These are phyloP conservation scores for Myotis yumanensis DNA, from an alignment of 2,113 vertebrate species.

Conservation along the genomic window DNA sequence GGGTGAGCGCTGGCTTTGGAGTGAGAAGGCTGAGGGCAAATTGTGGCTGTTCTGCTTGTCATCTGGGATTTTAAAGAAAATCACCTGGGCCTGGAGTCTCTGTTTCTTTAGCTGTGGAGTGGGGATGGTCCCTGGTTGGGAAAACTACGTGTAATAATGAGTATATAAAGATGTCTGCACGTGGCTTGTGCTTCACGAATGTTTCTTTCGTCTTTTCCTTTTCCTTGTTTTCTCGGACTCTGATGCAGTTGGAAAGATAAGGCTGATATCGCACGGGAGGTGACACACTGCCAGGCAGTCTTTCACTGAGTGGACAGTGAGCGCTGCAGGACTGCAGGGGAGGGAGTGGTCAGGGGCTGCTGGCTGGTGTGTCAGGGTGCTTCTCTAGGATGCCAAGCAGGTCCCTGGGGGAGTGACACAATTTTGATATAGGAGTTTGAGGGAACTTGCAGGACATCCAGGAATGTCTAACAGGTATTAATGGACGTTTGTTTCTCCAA, in stretches of 20 bases:
- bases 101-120: rapidly evolving
- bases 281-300: neutral
- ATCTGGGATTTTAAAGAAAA: neutral
- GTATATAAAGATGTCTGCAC: neutral
- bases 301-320: neutral
- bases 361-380: neutral
- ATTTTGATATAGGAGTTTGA: neutral
- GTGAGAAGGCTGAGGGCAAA: neutral
- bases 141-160: too few species aligned
- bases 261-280: neutral
- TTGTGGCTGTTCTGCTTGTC: neutral
- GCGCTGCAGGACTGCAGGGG: neutral
- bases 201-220: neutral
- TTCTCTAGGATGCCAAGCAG: neutral
- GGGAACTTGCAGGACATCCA: neutral
- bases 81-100: neutral
- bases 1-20: neutral
- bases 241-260: neutral
- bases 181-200: neutral
- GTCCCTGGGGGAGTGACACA: neutral
- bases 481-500: neutral
- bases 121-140: neutral
- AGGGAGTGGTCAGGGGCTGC: neutral
- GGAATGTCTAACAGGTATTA: neutral
- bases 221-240: neutral